Conservation (phyloP, 2,888 invertebrate species). For the Allacma fusca region DNA sequence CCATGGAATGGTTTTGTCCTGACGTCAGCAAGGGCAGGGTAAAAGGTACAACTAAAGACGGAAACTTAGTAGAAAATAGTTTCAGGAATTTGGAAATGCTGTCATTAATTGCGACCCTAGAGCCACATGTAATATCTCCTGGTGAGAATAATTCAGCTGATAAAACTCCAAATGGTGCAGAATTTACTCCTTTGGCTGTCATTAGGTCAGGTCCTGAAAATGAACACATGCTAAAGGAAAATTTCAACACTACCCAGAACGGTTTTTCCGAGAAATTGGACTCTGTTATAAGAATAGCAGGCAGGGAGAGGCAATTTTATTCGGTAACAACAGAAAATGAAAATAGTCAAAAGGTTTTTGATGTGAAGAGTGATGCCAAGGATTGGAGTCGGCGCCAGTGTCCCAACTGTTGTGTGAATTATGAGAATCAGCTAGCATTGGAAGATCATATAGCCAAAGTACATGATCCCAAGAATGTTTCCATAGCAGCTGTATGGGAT, state of each 20-base stretch:
- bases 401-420: conserved; percentile 13
- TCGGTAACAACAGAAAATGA: no score
- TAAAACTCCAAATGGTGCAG: background rate
- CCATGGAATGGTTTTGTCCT: background rate
- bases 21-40: no score
- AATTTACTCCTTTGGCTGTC: background rate
- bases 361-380: no score
- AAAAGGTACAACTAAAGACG: background rate
- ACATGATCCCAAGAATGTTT: background rate
- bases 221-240: no score
- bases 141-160: background rate
- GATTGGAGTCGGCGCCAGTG: conserved; percentile 28
- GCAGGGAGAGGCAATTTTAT: no score
- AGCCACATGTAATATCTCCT: background rate
- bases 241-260: no score
- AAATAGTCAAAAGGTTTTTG: no score
- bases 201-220: no score
- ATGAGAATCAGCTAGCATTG: conserved; percentile 25
- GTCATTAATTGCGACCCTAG: background rate
- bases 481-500: background rate
- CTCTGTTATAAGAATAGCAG: no score
- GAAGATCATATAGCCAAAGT: conserved; percentile 20
- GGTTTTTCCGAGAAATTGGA: no score
- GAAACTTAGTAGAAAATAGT: background rate
- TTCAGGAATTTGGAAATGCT: background rate